Evolutionary conservation across 2,797 vertebrate genomes (phyloP).

Genomic region (Mus spretus): DNA sequence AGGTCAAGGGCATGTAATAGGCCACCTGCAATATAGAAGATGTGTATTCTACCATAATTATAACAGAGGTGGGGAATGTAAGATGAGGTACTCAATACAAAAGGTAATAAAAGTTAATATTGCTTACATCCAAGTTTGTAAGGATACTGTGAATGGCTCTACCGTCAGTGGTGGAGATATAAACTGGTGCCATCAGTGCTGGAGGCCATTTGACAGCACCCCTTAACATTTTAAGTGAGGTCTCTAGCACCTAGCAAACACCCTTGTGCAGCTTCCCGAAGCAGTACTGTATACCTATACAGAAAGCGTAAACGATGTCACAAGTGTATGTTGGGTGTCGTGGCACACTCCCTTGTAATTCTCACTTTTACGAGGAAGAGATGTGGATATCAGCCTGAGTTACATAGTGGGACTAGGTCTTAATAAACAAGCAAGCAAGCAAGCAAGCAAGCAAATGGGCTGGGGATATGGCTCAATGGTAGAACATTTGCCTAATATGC

Average conservation of each 20-base stretch:
- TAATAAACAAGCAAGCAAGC: not conserved
- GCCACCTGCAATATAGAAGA: not conserved
- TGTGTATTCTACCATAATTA: not conserved
- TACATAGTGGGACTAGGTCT: not conserved
- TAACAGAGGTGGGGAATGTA: not conserved
- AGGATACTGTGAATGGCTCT: not conserved
- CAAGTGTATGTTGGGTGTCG: not conserved
- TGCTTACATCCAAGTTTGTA: not conserved
- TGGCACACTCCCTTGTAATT: not conserved
- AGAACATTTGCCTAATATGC: not conserved
- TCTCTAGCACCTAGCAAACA: not conserved
- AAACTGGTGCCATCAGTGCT: not conserved
- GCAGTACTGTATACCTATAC: too few species aligned
- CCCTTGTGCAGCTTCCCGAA: too few species aligned
- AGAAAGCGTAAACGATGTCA: not conserved
- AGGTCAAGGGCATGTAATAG: not conserved
- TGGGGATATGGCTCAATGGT: not conserved
- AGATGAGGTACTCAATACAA: not conserved
- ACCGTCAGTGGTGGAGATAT: not conserved
- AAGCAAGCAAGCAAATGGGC: not conserved
- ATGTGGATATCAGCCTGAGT: not conserved
- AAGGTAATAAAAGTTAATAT: not conserved
- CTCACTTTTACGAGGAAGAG: not conserved
- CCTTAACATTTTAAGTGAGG: not conserved
- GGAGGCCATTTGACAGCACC: too few species aligned